phyloP scores from a whole-genome alignment of 2,113 vertebrate genomes.

The Hirundichthys speculiger region DNA sequence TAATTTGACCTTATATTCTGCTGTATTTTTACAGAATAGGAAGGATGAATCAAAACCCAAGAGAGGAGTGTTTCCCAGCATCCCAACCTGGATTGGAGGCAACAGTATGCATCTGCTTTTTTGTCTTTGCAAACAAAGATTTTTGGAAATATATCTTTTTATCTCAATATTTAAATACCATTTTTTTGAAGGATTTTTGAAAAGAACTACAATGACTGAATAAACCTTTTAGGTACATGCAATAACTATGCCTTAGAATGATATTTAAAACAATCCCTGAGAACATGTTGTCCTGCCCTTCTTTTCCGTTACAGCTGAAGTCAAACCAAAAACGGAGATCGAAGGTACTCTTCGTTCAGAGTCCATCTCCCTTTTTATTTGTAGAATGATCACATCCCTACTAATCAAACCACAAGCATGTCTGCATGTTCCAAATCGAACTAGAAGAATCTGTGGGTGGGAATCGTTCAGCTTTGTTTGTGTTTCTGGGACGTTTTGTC shows the following conservation, averaged over 20 bases:
- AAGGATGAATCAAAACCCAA: slow-evolving; percentile 83
- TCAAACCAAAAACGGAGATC: slow-evolving; percentile 82
- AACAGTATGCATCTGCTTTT: slow-evolving; percentile 60
- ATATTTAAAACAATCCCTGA: slow-evolving; percentile 36
- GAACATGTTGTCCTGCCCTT: slow-evolving; percentile 73
- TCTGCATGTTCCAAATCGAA: slow-evolving; percentile 74
- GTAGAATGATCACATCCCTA: slow-evolving; percentile 60
- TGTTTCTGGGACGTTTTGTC: slow-evolving; percentile 24
- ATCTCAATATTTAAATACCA: background rate
- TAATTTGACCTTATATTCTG: background rate
- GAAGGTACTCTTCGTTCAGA: slow-evolving; percentile 83
- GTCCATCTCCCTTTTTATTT: slow-evolving; percentile 38
- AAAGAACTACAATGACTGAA: background rate
- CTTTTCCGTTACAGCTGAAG: slow-evolving; percentile 83
- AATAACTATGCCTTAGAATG: background rate
- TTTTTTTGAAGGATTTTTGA: background rate
- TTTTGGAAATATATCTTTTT: background rate
- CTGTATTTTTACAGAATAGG: slow-evolving; percentile 68
- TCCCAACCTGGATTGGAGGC: slow-evolving; percentile 82
- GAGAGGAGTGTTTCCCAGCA: slow-evolving; percentile 75
- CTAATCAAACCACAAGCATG: slow-evolving; percentile 79
- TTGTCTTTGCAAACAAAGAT: background rate
- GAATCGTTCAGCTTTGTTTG: slow-evolving; percentile 19
- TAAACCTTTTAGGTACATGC: background rate
- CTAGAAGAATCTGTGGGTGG: slow-evolving; percentile 33